Evolutionary conservation across 2,888 invertebrate genomes (phyloP).

Genomic region (Seira ritae): DNA sequence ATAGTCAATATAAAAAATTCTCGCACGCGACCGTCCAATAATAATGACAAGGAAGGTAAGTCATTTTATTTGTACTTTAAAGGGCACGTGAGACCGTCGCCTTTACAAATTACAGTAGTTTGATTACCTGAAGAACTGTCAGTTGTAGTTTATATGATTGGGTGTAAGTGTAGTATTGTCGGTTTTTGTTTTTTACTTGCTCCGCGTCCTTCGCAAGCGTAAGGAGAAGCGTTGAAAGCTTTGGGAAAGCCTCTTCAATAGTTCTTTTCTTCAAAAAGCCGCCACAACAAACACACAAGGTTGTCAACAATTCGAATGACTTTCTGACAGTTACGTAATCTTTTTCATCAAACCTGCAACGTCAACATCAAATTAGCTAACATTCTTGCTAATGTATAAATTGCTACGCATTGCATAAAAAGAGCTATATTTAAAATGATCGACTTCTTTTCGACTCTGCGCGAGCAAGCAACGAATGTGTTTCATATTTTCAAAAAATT

Average conservation of each 20-base stretch:
- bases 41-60: too few relatives aligned
- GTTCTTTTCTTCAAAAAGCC: slow-evolving; percentile 69
- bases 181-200: slow-evolving; percentile 60
- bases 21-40: too few relatives aligned
- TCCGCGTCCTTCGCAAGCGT: slow-evolving; percentile 61
- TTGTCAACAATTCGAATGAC: slow-evolving; percentile 68
- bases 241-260: slow-evolving; percentile 70
- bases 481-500: too few relatives aligned
- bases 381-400: too few relatives aligned
- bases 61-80: too few relatives aligned
- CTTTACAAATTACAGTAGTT: too few relatives aligned
- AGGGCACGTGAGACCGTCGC: too few relatives aligned
- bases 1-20: too few relatives aligned
- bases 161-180: slow-evolving; percentile 70
- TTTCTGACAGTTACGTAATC: slow-evolving; percentile 69
- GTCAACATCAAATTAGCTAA: not conserved
- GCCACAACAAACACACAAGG: slow-evolving; percentile 57
- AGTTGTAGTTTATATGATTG: slow-evolving; percentile 72
- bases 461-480: too few relatives aligned
- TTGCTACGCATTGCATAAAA: too few relatives aligned
- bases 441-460: too few relatives aligned
- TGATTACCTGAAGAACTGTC: slow-evolving; percentile 67
- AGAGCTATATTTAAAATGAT: too few relatives aligned
- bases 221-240: slow-evolving; percentile 57
- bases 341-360: slow-evolving; percentile 65